Base-by-base conservation (phyloP, 2,113 vertebrate species). In the Brachyhypopomus gauderio region DNA sequence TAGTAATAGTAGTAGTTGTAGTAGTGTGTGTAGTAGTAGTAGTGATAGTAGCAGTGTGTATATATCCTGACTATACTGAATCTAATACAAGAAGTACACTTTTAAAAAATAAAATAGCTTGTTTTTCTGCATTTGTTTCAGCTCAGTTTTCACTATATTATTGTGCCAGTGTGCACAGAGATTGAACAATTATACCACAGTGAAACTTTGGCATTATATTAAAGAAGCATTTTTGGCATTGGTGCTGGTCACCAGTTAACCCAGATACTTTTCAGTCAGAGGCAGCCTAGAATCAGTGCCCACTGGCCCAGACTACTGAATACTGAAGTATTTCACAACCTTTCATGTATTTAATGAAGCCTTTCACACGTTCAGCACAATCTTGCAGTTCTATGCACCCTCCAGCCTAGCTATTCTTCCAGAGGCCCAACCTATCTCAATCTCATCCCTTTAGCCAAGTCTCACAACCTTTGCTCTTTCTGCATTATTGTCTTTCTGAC, bases 341-440 rank as follows among this genome's bases (percentile, higher is more conserved):
- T 80, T 84, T 83, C 38, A 72, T 85, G 77, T 55, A 60, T 66
- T 84, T 78, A 86, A 86, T 86, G 75, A 86, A 85, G 71, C 78
- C 66, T 83, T 86, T 82, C 82, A 80, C 72, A 76, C 48, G 55
- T 41, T 71, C 52, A 69, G 66, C 66, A 76, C 56, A 85, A 83
- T 82, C 70, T 64, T 72, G 69, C 56, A 52, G 76, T 64, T 86
- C 79, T 82, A 67, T 62, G 45, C 25, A 72, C 60, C 69, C 52
- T 81, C 70, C 62, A 76, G 78, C 64, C 59, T 75, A 64, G 80
- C 70, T 58, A 58, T 85, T 83, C 70, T 72, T 83, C 77, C 67
- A 45, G 11, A 45, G 22, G 45, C 58, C 17, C n/a, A 25, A 22
- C 63, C 52, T 34, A 23, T 83, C 71, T 81, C 73, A 71, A 17